Conservation (phyloP, 2,797 vertebrate species). For the Myioborus melanocephalus region DNA sequence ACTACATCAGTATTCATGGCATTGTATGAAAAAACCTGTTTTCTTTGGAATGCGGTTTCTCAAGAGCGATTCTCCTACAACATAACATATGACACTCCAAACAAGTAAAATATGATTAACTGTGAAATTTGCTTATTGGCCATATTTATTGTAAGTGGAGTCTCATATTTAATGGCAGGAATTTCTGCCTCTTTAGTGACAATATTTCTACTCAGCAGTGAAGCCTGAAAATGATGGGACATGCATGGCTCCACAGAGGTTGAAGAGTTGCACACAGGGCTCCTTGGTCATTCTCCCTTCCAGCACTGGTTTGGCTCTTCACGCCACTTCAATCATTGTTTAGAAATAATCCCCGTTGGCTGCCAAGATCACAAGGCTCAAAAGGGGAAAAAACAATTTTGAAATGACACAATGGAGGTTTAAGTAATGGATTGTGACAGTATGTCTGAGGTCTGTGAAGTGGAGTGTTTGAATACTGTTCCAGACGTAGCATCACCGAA, state of each 20-base stretch:
- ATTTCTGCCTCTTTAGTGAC: neutral
- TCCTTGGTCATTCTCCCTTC: neutral
- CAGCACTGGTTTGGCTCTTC: rapidly evolving
- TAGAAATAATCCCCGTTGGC: slow-evolving; percentile 9
- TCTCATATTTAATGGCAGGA: neutral
- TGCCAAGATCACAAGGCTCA: slow-evolving; percentile 24
- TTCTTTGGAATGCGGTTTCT: neutral
- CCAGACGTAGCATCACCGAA: neutral
- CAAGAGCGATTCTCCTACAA: neutral
- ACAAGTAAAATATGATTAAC: neutral
- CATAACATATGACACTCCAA: neutral
- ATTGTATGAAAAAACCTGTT: neutral
- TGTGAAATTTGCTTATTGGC: neutral
- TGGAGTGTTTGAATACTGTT: neutral
- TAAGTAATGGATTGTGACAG: slow-evolving; percentile 14
- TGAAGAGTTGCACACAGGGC: neutral
- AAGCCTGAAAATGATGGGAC: neutral
- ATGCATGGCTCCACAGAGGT: neutral
- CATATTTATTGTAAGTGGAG: neutral
- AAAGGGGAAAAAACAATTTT: neutral
- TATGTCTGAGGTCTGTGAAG: slow-evolving; percentile 13
- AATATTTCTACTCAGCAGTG: neutral
- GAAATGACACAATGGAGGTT: neutral
- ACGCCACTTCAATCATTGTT: neutral
- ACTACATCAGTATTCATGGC: neutral